Base-by-base conservation (phyloP, 2,888 invertebrate species). In the Melangyna quadrimaculata region DNA sequence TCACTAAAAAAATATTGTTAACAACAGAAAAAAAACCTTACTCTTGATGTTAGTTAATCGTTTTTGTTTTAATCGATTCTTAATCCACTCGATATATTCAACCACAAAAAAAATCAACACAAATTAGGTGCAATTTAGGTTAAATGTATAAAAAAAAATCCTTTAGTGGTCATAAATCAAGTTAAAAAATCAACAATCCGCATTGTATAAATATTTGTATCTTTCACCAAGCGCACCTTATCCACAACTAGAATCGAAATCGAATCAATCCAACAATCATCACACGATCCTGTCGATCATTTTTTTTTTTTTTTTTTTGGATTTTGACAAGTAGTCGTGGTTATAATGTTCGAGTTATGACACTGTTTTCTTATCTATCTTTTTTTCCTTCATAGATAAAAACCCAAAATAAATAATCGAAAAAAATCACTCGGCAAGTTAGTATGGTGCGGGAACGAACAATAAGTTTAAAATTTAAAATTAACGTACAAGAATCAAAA, bases 241-340 rank as follows among this genome's bases (percentile, higher is more conserved):
- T 84, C 84, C 84, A 75, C 84, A 59, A 84, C 79, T 84, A 75
- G 80, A 84, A 84, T 84, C 67, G 67, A 67, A 84, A 84, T 84
- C 67, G 67, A 67, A 48, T 67, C 84, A 84, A 84, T 80, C 80
- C 75, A 79, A 80, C 75, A 79, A 80, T 79, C 75, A 67, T 67
- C 67, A 67, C 67, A 79, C 80, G 84, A 84, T 84, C 84, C 84
- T 84, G 84, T 77, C 84, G 84, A 80, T 84, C 84, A 72, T 29
- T 63, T 63, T 63, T 29, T 61, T 45, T 45, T 59, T 55, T 55
- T 43, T 43, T 63, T 61, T 40, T 40, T 17, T 32, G 79, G 83
- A 84, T 79, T 63, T 45, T 84, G 84, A 80, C 84, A 84, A 80
- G 84, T 84, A 84, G 79, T 80, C 80, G 72, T 75, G 84, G 84